Evolutionary conservation across 1,140 invertebrate genomes (phyloP).

Genomic region (Lethocerus indicus): DNA sequence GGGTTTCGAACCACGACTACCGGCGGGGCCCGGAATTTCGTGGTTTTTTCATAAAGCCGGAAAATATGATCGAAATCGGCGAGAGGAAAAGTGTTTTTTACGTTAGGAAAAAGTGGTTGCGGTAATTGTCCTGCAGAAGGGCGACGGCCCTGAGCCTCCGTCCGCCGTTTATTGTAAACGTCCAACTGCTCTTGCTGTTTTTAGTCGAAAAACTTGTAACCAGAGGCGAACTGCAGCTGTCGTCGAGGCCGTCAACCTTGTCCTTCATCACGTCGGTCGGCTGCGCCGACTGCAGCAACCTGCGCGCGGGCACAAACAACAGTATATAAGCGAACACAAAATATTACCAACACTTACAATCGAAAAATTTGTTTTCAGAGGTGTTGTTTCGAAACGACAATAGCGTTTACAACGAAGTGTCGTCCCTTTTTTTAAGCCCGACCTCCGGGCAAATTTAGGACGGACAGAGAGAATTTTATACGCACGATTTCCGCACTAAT

Average conservation of each 20-base stretch:
- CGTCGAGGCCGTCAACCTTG: slow-evolving; percentile 36
- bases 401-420: background rate
- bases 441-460: too few species aligned
- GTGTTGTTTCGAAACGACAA: background rate
- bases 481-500: too few species aligned
- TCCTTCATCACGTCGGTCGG: slow-evolving; percentile 38
- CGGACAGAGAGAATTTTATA: too few species aligned
- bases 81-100: too few species aligned
- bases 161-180: slow-evolving; percentile 36
- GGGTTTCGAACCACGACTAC: too few species aligned
- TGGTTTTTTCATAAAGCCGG: too few species aligned
- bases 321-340: background rate
- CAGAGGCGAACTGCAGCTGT: slow-evolving; percentile 38
- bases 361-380: background rate
- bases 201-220: slow-evolving; percentile 46
- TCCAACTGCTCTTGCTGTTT: slow-evolving; percentile 45
- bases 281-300: slow-evolving; percentile 36
- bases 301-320: slow-evolving; percentile 3
- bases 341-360: background rate
- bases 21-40: too few species aligned
- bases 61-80: too few species aligned
- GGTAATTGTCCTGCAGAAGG: slow-evolving; percentile 49
- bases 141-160: slow-evolving; percentile 37
- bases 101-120: slow-evolving; percentile 50
- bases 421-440: too few species aligned